Evolutionary conservation across 2,113 vertebrate genomes (phyloP).

Genomic region (Ibidorhyncha struthersii): DNA sequence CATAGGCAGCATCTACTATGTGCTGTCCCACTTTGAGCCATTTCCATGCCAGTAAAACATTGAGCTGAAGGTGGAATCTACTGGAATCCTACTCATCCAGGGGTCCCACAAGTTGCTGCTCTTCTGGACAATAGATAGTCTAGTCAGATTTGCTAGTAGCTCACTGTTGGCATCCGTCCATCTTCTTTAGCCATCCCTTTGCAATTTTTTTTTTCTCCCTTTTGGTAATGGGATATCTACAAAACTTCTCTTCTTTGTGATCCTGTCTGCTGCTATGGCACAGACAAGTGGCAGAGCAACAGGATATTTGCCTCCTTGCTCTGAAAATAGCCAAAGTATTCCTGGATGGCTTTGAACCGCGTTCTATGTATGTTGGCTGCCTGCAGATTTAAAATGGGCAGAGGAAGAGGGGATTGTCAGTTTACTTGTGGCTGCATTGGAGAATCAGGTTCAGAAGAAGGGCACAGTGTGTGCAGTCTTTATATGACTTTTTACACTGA

Average conservation of each 20-base stretch:
- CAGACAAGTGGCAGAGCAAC: neutral
- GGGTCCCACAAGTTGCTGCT: neutral
- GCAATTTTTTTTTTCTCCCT: neutral
- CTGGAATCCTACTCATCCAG: constrained; percentile 31
- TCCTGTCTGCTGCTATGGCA: neutral
- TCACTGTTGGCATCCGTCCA: constrained; percentile 28
- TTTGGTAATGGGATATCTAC: neutral
- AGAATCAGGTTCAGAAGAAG: neutral
- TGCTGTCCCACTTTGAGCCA: constrained; percentile 41
- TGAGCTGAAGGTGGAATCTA: constrained; percentile 28
- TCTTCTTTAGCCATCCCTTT: neutral
- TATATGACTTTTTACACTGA: neutral
- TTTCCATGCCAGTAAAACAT: constrained; percentile 52
- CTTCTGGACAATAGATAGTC: constrained; percentile 15
- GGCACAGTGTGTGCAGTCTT: neutral
- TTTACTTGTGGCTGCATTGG: neutral
- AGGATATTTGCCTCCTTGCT: constrained; percentile 5
- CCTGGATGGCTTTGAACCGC: neutral
- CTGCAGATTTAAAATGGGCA: neutral
- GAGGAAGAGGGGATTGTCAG: neutral
- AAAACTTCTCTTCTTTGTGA: neutral
- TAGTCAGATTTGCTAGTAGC: neutral
- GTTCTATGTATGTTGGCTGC: neutral
- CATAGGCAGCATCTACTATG: neutral
- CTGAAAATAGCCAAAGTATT: constrained; percentile 48